Base-by-base conservation (phyloP, 2,888 invertebrate species). In the Carabus problematicus region DNA sequence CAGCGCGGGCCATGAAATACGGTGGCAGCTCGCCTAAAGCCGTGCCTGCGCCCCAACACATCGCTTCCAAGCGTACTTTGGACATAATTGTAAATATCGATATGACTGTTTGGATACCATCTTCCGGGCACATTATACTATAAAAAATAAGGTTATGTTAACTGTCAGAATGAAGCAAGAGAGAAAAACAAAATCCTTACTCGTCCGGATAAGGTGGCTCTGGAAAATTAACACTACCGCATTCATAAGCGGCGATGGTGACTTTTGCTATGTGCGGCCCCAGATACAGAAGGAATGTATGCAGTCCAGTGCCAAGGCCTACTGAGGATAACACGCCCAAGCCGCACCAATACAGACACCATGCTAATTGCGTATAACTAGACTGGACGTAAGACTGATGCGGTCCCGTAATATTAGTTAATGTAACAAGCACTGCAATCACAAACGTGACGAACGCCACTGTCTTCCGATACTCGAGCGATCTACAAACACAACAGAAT, bases 261-360 rank as follows among this genome's bases (percentile, higher is more conserved):
- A 99, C 99, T 69, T 94, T 89, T 70, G 98, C 98, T 84, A 99
- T 99, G 80, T 98, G 98, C 40, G 99, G 99, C n/a, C 99, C 99
- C 79, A 99, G 85, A 83, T 99, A 99, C 71, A 99, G 86, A 62
- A 99, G 87, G 86, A 99, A 99, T 71, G 99, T 99, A 82, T 99
- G 99, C 64, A 99, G 87, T 0, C 99, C 99, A 0, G 98, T 98
- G 47, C 99, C 99, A 63, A 99, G 87, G 0, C 99, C 99, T 67
- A 99, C 97, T 0, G 98, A 98, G 47, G 98, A 98, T 74, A 98
- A 87, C 45, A 99, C 92, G 12, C 99, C 99, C 76, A 82, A 76
- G 60, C 82, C 81, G 70, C 78, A 78, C 82, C 81, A 82, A 73
- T 82, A 82, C 45, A 78, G 74, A 75, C 80, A 82, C 81, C 81